A percentile compares a stretch with the other conserved stretches of the same genome.
phyloP scores from a whole-genome alignment of 2,113 vertebrate genomes.

The Oxyruncus cristatus region DNA sequence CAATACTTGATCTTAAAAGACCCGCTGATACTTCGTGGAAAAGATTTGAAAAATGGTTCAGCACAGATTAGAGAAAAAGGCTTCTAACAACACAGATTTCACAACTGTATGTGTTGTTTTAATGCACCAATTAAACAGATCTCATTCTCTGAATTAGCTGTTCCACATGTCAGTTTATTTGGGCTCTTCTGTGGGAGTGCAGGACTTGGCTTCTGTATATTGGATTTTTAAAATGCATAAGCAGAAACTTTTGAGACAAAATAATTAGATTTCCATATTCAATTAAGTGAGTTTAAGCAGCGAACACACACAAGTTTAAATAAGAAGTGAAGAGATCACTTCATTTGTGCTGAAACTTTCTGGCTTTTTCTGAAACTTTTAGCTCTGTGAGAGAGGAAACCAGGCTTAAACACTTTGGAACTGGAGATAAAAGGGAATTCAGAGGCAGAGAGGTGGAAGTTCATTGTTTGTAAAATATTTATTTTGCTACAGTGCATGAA shows the following conservation, averaged over 20 bases:
- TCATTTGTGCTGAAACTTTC: conserved; percentile 19
- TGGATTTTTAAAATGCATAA: not conserved
- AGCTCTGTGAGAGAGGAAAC: not conserved
- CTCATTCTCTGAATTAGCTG: not conserved
- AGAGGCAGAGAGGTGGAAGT: not conserved
- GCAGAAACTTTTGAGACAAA: not conserved
- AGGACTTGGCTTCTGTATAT: not conserved
- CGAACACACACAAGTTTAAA: too few species aligned
- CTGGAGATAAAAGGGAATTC: not conserved
- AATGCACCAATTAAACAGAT: not conserved
- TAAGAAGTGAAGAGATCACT: conserved; percentile 10
- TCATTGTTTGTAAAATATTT: conserved; percentile 34
- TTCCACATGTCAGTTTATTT: not conserved
- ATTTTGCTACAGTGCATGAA: not conserved
- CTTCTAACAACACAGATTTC: not conserved
- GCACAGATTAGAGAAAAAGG: not conserved
- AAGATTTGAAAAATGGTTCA: not conserved
- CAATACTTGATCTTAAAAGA: conserved; percentile 24
- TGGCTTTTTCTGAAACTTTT: not conserved
- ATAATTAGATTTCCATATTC: conserved; percentile 32
- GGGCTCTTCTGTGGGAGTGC: not conserved
- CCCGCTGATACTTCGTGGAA: conserved; percentile 17
- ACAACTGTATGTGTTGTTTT: not conserved
- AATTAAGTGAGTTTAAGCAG: conserved; percentile 23
- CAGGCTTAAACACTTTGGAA: not conserved